A percentile compares a stretch with the other conserved stretches of the same genome.
These are phyloP conservation scores for Erythrocercus mccallii DNA, from an alignment of 2,113 vertebrate species.

Conservation along the genomic window DNA sequence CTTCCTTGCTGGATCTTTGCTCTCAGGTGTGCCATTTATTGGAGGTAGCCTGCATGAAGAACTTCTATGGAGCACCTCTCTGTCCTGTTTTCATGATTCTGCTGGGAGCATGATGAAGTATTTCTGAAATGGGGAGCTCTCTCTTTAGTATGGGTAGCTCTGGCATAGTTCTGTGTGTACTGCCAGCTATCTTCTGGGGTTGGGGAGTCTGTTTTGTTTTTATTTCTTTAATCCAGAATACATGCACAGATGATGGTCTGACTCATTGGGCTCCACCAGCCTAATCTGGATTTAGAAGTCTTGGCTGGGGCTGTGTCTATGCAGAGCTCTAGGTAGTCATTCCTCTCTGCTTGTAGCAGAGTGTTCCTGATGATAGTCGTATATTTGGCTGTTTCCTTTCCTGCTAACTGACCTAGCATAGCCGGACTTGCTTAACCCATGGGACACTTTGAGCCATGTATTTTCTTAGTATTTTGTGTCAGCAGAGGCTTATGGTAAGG, in stretches of 20 bases:
- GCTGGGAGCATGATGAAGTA: neutral
- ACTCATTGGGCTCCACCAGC: neutral
- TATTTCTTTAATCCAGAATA: neutral
- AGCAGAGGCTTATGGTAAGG: neutral
- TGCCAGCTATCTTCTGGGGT: neutral
- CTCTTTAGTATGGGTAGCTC: neutral
- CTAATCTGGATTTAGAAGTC: neutral
- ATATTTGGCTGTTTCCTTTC: neutral
- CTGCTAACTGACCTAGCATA: neutral
- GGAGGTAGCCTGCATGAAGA: neutral
- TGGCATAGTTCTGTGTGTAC: neutral
- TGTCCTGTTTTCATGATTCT: neutral
- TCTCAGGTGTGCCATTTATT: neutral
- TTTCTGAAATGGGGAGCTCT: neutral
- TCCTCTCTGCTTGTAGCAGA: fast-evolving
- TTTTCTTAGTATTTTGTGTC: neutral
- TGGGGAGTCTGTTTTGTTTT: neutral
- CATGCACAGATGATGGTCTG: neutral
- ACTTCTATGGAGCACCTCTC: neutral
- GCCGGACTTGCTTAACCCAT: fast-evolving
- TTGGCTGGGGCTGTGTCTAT: neutral
- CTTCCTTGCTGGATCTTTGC: neutral
- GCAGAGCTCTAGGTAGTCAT: neutral
- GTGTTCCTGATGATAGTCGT: neutral
- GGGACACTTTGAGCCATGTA: fast-evolving